A percentile compares a stretch with the other conserved stretches of the same genome.
Conservation (phyloP, 2,113 vertebrate species). For the Bubo blakistoni region DNA sequence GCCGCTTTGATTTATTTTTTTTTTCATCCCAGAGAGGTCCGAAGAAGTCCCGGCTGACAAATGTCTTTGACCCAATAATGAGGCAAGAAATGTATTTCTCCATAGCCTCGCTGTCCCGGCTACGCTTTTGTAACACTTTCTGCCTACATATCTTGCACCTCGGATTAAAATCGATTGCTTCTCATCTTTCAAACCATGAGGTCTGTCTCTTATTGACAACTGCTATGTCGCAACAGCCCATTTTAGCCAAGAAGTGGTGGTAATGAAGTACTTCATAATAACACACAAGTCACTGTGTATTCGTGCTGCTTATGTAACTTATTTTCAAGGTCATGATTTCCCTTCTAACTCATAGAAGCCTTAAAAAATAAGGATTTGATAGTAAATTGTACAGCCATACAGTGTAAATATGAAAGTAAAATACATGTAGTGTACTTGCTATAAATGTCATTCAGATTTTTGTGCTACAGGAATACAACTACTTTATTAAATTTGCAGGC, state of each 20-base stretch:
- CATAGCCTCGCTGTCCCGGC: accelerated
- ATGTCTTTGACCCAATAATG: not conserved
- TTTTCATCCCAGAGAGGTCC: no score
- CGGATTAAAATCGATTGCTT: not conserved
- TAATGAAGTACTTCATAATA: accelerated
- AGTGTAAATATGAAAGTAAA: not conserved
- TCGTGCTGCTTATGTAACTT: not conserved
- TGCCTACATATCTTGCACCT: not conserved
- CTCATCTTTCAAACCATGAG: not conserved
- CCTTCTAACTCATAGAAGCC: not conserved
- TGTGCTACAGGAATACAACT: not conserved
- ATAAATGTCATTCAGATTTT: not conserved
- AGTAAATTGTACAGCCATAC: accelerated
- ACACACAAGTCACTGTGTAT: accelerated
- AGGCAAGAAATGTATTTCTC: not conserved
- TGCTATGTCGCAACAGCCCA: accelerated
- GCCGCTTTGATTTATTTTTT: not conserved
- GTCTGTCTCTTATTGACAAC: accelerated
- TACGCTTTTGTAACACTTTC: not conserved
- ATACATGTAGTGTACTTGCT: accelerated
- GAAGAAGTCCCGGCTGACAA: not conserved
- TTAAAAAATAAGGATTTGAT: accelerated
- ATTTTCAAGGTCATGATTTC: not conserved
- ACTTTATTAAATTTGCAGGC: not conserved
- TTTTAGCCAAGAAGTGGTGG: not conserved